phyloP scores from a whole-genome alignment of 2,113 vertebrate species.

The Pao palembangensis region DNA sequence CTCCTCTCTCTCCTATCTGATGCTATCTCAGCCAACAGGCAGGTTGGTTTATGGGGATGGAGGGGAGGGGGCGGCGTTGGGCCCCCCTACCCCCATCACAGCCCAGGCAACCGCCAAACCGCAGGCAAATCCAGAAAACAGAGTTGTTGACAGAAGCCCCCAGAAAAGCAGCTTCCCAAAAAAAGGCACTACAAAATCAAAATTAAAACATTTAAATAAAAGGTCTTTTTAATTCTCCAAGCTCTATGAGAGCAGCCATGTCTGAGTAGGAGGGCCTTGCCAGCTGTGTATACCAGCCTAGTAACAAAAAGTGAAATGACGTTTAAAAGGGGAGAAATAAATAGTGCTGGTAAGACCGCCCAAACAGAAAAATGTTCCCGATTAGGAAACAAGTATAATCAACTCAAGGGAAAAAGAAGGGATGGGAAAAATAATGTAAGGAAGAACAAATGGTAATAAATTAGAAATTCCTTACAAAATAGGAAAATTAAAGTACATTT shows the following conservation, averaged over 20 bases:
- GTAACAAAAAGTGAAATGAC: slow-evolving; percentile 68
- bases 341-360: slow-evolving; percentile 84
- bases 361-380: slow-evolving; percentile 78
- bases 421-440: slow-evolving; percentile 65
- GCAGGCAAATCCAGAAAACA: slow-evolving; percentile 13
- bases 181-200: slow-evolving; percentile 94
- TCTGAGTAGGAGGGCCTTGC: slow-evolving; percentile 82
- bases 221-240: slow-evolving; percentile 71
- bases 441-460: slow-evolving; percentile 77
- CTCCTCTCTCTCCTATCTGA: slow-evolving; percentile 39
- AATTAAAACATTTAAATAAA: slow-evolving; percentile 78
- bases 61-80: slow-evolving; percentile 41
- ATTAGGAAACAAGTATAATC: slow-evolving; percentile 65
- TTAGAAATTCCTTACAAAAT: slow-evolving; percentile 78
- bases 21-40: slow-evolving; percentile 41
- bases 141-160: slow-evolving; percentile 74
- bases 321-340: slow-evolving; percentile 47
- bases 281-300: slow-evolving; percentile 83
- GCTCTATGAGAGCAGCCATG: slow-evolving; percentile 91
- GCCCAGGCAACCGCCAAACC: slow-evolving; percentile 34
- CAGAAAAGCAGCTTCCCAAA: slow-evolving; percentile 88
- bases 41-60: slow-evolving; percentile 29
- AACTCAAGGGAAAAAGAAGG: slow-evolving; percentile 58
- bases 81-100: slow-evolving; percentile 31
- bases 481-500: slow-evolving; percentile 65